Evolutionary conservation across 2,797 vertebrate genomes (phyloP), one percentile per base, ranked within the genome.

Genomic region (Oreortyx pictus): DNA sequence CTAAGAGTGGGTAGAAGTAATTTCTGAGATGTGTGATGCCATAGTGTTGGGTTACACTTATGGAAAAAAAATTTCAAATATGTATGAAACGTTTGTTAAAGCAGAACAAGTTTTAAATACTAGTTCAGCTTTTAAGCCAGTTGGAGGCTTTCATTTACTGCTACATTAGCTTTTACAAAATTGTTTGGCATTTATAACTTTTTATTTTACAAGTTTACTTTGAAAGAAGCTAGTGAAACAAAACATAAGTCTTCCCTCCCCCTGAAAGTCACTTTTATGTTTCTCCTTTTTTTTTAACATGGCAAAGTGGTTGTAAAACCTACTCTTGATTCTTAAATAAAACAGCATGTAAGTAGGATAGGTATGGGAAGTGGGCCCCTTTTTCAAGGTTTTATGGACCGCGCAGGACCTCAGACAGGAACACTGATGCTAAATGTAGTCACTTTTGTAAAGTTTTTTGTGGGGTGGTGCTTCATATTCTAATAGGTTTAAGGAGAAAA

Each of bases 251-350:
- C 73, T 95, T 14, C 86, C 59, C 83, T 96, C 93, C 91, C 89
- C 81, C 92, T 88, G 75, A 90, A 96, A 94, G 85, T 92, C 94
- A 94, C 90, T 95, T 97, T 95, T 96, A 88, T 93, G 89, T 94
- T 88, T 92, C 96, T 94, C 87, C 86, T 95, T 97, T 96, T 95
- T 95, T 91, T 95, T 95, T 91, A 96, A 95, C 89, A 94, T 92
- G 88, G 96, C 89, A 96, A 97, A 93, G 94, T 82, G 59, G 78
- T 90, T 95, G 95, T 96, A 95, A 96, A 97, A 93, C 72, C 74
- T 93, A 89, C 92, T 96, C 93, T 76, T 91, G 94, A 91, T 97
- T 96, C 93, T 96, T 97, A 96, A 95, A 96, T 97, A 97, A 97
- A 98, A 96, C 95, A 96, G 92, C 87, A 88, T 86, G 95, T 93